phyloP scores from a whole-genome alignment of 2,797 vertebrate species.

The Galagoides demidoff region DNA sequence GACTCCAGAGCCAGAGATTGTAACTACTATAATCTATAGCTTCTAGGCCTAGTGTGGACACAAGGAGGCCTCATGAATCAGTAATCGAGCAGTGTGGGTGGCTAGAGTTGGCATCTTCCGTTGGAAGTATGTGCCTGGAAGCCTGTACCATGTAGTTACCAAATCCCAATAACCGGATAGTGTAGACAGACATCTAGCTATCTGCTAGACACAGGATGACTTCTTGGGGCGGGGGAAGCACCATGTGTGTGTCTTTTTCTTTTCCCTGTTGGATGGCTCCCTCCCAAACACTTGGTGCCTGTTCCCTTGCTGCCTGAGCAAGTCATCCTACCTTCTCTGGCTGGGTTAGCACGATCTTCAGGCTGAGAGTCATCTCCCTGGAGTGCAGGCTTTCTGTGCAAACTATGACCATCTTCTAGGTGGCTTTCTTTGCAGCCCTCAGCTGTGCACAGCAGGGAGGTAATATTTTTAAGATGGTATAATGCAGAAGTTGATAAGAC shows the following conservation, averaged over 20 bases:
- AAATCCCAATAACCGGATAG: not conserved
- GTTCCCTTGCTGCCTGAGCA: not conserved
- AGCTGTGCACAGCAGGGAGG: not conserved
- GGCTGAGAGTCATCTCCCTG: not conserved
- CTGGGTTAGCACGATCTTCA: not conserved
- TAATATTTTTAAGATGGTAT: not conserved
- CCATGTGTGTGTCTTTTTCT: not conserved
- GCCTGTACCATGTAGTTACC: not conserved
- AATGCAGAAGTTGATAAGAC: not conserved
- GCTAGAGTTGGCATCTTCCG: constrained; percentile 23
- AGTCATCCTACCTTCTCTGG: not conserved
- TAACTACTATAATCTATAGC: not conserved
- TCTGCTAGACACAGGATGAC: constrained; percentile 36
- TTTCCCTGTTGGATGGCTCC: not conserved
- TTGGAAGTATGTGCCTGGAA: constrained; percentile 1
- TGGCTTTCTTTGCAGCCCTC: not conserved
- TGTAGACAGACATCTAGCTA: constrained; percentile 43
- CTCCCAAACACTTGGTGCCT: not conserved
- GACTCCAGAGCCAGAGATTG: not conserved
- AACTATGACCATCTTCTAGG: not conserved
- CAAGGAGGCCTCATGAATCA: not conserved
- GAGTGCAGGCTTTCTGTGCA: not conserved
- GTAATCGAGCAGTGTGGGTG: not conserved
- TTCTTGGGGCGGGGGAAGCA: not conserved
- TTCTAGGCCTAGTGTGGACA: not conserved